Base-by-base conservation (phyloP, 2,888 invertebrate species). In the Perizoma affinitatum region DNA sequence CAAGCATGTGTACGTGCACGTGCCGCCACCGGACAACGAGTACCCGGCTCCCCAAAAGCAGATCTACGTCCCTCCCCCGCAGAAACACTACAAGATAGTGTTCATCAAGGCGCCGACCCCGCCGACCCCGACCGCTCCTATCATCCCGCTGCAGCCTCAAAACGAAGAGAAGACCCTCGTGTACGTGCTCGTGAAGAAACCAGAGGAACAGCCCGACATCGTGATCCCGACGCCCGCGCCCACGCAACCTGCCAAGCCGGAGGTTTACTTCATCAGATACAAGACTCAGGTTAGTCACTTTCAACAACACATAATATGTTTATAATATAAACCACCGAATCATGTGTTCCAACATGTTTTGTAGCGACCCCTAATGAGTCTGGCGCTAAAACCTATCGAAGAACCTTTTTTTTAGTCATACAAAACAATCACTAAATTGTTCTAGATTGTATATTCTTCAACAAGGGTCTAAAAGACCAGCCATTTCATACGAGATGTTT, bases 1-100 rank as follows among this genome's bases (percentile, higher is more conserved):
- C 87, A 97, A 97, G 82, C 97, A 97, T 82, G 97, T 97, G 9
- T 97, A 97, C 89, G 97, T 97, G 11, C 97, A 97, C 85, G 97
- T 97, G 11, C 97, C 97, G 51, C 97, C 97, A 58, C 97, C 97
- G 75, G 97, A 97, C 85, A 96, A 95, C 38, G 97, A 97, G 76
- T 94, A 95, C 78, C 94, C 94, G 42, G 93, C 95, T 22, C 94
- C 96, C 22, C 95, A 82, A 68, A 93, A 92, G 72, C 92, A 78
- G 45, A 87, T 93, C 75, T 84, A 90, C 68, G 93, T 93, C 65
- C 88, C 92, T 58, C 91, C 93, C 53, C 95, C 96, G 1, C 96
- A 96, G 84, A 96, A 96, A 75, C 96, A 96, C 82, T 96, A 96
- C 93, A 96, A 96, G 83, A 96, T 96, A 77, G 96, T 96, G 73